These are phyloP conservation scores for Drosophila seguyi DNA, from an alignment of 1,140 invertebrate genomes.

Conservation along the genomic window DNA sequence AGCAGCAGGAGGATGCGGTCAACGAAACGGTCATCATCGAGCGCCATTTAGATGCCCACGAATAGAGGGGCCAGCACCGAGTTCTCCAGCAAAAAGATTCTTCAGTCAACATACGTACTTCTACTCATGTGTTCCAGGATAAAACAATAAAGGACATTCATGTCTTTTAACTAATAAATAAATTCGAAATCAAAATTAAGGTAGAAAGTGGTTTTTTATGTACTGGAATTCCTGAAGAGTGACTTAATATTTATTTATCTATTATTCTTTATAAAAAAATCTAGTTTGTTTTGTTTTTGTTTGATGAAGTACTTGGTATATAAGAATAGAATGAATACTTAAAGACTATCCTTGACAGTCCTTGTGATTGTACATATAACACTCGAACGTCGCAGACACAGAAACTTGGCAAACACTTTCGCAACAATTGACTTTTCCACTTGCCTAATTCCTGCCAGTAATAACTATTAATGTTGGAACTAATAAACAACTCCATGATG, in stretches of 20 bases:
- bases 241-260: neutral
- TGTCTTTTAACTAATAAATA: slow-evolving; percentile 37
- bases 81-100: slow-evolving; percentile 44
- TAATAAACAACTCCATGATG: slow-evolving; percentile 57
- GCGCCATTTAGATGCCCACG: slow-evolving; percentile 38
- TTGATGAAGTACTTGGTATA: too few species aligned
- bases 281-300: neutral
- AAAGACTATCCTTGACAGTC: neutral
- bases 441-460: slow-evolving; percentile 17
- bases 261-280: neutral
- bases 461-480: slow-evolving; percentile 58
- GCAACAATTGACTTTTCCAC: slow-evolving; percentile 13
- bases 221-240: too few species aligned
- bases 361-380: slow-evolving; percentile 6
- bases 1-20: slow-evolving; percentile 22
- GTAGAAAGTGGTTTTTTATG: neutral
- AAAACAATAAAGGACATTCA: slow-evolving; percentile 23
- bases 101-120: slow-evolving; percentile 44
- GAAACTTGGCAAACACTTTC: slow-evolving; percentile 5
- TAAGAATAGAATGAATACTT: neutral
- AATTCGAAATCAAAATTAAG: slow-evolving; percentile 5
- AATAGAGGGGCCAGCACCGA: slow-evolving; percentile 32
- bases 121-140: slow-evolving; percentile 44
- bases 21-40: slow-evolving; percentile 58
- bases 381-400: neutral